Percentiles rank a stretch among this genome's conserved stretches.
phyloP scores from a whole-genome alignment of 2,888 invertebrate genomes.

The Lissonota sp. region DNA sequence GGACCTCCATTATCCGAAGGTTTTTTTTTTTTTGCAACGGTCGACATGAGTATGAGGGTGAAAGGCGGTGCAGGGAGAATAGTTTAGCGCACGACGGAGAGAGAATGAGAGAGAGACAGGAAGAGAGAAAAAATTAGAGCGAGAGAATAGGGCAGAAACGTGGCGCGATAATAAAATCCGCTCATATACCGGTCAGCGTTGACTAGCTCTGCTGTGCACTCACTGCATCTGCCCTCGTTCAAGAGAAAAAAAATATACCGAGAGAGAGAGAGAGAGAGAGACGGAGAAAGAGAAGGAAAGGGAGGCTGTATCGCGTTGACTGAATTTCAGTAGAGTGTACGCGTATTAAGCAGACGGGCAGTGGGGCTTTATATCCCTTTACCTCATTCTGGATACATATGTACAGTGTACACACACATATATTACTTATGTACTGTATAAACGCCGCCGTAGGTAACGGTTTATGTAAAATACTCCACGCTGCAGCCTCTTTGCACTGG shows the following conservation, averaged over 20 bases:
- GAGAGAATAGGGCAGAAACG: conserved; percentile 30
- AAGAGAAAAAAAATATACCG: conserved; percentile 2
- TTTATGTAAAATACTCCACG: conserved; percentile 13
- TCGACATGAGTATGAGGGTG: conserved; percentile 8
- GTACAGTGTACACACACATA: not conserved
- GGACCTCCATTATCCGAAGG: conserved; percentile 53
- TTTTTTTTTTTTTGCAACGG: conserved; percentile 58
- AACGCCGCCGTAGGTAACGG: not conserved
- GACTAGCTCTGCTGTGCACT: conserved; percentile 20
- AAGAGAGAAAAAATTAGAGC: conserved; percentile 13
- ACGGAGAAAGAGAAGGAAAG: not conserved
- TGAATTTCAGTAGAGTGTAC: conserved; percentile 36
- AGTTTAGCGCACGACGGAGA: conserved; percentile 22
- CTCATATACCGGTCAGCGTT: conserved; percentile 9
- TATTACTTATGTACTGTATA: not conserved
- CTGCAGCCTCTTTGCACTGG: not conserved
- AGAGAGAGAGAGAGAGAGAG: conserved; percentile 3
- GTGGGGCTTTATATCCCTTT: not conserved
- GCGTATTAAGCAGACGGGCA: conserved; percentile 33
- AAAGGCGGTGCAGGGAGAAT: conserved; percentile 31
- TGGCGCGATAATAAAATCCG: conserved; percentile 53
- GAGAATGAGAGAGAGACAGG: conserved; percentile 23
- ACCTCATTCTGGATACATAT: conserved; percentile 3
- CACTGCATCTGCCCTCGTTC: conserved; percentile 15
- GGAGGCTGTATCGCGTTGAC: conserved; percentile 19